phyloP scores from a whole-genome alignment of 2,888 invertebrate genomes.

The Schizaphis graminum region DNA sequence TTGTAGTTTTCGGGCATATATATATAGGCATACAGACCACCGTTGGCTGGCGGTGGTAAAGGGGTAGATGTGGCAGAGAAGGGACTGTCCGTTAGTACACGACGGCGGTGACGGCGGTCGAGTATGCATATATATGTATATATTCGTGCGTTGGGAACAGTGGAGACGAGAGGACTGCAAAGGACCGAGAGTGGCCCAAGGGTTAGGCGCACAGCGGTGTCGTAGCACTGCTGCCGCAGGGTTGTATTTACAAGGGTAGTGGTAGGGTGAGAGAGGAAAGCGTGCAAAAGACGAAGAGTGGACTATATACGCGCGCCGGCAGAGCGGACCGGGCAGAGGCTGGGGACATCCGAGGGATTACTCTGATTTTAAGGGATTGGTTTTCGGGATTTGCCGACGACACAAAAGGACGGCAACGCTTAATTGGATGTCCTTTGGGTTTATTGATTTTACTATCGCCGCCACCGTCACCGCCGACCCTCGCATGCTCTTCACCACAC shows the following conservation, averaged over 20 bases:
- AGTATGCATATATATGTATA: constrained; percentile 21
- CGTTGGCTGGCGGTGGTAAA: not conserved
- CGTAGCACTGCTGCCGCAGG: not conserved
- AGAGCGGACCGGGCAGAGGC: constrained; percentile 1
- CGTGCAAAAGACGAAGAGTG: constrained; percentile 29
- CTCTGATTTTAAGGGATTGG: constrained; percentile 65
- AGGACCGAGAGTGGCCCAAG: constrained; percentile 51
- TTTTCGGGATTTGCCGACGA: constrained; percentile 65
- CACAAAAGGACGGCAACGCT: constrained; percentile 65
- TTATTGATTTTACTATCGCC: constrained; percentile 65
- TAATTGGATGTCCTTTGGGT: constrained; percentile 66
- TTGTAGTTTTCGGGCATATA: not conserved
- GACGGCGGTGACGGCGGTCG: constrained; percentile 13
- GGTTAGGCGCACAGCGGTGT: constrained; percentile 2
- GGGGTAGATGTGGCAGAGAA: not conserved
- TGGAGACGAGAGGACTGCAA: not conserved
- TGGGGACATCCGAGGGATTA: constrained; percentile 64
- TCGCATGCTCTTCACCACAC: not conserved
- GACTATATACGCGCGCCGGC: not conserved
- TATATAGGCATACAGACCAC: not conserved
- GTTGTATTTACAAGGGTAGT: constrained; percentile 8
- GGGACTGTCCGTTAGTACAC: constrained; percentile 54
- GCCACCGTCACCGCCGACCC: constrained; percentile 9
- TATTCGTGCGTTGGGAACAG: not conserved
- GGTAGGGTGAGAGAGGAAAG: not conserved